Evolutionary conservation across 2,113 vertebrate species (phyloP).

Genomic region (Mohoua ochrocephala): DNA sequence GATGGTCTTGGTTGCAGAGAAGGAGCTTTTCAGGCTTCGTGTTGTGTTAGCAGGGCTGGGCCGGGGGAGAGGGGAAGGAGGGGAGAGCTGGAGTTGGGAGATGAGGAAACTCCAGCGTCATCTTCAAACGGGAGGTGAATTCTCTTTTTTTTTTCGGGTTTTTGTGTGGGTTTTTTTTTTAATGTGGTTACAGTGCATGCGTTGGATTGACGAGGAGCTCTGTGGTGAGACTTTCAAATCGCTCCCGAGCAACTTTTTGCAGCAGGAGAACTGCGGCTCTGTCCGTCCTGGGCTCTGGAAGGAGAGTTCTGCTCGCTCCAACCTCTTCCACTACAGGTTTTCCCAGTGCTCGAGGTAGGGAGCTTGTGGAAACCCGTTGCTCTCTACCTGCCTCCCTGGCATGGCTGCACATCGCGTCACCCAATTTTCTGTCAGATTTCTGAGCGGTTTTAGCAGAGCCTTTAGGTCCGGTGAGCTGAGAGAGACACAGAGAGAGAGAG

Average conservation of each 20-base stretch:
- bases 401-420: fast-evolving
- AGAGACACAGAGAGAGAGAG: not conserved
- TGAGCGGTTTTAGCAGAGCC: not conserved
- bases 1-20: not conserved
- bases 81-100: not conserved
- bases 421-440: not conserved
- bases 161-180: not conserved
- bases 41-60: not conserved
- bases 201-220: not conserved
- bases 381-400: not conserved
- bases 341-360: not conserved
- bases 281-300: not conserved
- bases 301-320: not conserved
- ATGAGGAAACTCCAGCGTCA: not conserved
- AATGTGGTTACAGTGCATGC: not conserved
- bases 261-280: not conserved
- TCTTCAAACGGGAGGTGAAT: not conserved
- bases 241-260: not conserved
- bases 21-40: not conserved
- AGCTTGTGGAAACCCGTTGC: not conserved
- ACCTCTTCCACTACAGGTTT: not conserved
- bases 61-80: not conserved
- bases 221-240: not conserved
- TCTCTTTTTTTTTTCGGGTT: not conserved
- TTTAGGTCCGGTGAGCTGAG: not conserved